Percentiles rank a stretch among this genome's conserved stretches.
Conservation (phyloP, 2,113 vertebrate genomes). For the Xenus cinereus region DNA sequence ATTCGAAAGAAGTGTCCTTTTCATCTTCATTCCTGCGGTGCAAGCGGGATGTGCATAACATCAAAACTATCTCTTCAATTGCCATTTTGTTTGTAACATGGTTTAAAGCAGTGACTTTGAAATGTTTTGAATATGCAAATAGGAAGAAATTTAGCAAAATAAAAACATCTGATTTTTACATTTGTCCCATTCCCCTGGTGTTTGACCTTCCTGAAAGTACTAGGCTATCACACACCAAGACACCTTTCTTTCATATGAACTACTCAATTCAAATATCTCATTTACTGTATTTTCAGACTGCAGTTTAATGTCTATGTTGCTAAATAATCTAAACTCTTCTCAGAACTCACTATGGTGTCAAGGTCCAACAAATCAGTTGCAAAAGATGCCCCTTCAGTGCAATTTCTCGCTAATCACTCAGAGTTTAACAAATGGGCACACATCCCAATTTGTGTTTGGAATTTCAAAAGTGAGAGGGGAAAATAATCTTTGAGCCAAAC, state of each 20-base stretch:
- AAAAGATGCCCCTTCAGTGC: not conserved
- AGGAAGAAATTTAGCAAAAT: conserved; percentile 41
- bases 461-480: not conserved
- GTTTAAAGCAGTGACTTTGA: not conserved
- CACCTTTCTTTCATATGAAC: not conserved
- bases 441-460: not conserved
- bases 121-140: conserved; percentile 49
- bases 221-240: not conserved
- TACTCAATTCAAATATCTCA: not conserved
- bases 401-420: not conserved
- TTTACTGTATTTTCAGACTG: not conserved
- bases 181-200: not conserved
- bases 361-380: not conserved
- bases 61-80: conserved; percentile 42
- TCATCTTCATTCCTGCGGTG: conserved; percentile 53
- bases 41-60: conserved; percentile 44
- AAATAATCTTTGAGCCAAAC: not conserved
- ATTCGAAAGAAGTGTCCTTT: conserved; percentile 27
- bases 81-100: conserved; percentile 11
- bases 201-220: conserved; percentile 32
- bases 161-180: conserved; percentile 19
- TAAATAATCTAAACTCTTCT: conserved; percentile 14
- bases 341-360: not conserved
- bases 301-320: not conserved
- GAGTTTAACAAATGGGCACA: not conserved